Evolutionary conservation across 2,888 invertebrate species (phyloP).

Genomic region (Margaritifera margaritifera): DNA sequence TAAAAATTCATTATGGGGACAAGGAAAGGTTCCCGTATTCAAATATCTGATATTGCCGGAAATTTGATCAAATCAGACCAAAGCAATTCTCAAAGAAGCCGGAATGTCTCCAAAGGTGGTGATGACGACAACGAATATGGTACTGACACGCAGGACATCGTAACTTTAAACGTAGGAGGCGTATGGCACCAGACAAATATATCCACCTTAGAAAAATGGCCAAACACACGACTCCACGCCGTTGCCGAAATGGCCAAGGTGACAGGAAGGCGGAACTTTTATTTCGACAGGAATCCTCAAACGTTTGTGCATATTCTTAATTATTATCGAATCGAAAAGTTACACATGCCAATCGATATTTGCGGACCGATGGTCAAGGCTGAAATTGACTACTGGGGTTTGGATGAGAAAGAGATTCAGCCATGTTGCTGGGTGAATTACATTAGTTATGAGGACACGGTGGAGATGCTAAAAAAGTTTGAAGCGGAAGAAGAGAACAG

Average conservation of each 20-base stretch:
- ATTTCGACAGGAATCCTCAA: conserved; percentile 50
- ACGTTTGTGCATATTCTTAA: conserved; percentile 51
- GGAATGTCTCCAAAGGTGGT: too few species aligned
- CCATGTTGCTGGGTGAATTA: conserved; percentile 63
- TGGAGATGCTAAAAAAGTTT: conserved; percentile 47
- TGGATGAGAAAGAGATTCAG: conserved; percentile 57
- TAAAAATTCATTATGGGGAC: too few species aligned
- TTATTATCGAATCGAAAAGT: conserved; percentile 50
- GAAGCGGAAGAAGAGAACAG: conserved; percentile 43
- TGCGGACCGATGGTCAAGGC: conserved; percentile 49
- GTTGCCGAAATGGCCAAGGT: conserved; percentile 42
- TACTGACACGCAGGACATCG: too few species aligned
- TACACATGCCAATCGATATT: conserved; percentile 48
- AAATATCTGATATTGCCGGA: too few species aligned
- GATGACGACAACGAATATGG: too few species aligned
- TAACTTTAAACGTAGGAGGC: conserved; percentile 51
- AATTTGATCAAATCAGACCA: too few species aligned
- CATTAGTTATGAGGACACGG: conserved; percentile 49
- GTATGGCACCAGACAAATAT: conserved; percentile 43
- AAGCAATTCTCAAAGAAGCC: too few species aligned
- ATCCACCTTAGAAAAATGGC: conserved; percentile 40
- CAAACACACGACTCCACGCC: conserved; percentile 38
- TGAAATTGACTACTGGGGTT: conserved; percentile 60
- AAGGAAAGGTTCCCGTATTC: too few species aligned
- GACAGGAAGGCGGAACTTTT: conserved; percentile 46